Conservation (phyloP, 2,113 vertebrate genomes). For the Mesoclemmys tuberculata region DNA sequence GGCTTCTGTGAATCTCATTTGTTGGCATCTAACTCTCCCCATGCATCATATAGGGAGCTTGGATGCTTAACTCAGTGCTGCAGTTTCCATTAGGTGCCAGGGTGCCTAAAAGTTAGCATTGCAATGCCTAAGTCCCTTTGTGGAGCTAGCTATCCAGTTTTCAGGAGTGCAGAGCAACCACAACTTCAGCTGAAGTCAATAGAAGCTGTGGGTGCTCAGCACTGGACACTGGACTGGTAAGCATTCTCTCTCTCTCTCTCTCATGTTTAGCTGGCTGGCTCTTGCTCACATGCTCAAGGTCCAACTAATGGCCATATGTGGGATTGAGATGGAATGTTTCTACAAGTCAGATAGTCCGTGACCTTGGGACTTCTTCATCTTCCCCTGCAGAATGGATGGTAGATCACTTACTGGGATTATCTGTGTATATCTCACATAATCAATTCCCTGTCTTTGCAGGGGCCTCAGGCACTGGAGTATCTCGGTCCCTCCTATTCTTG, state of each 20-base stretch:
- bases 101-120: background rate
- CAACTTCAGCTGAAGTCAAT: background rate
- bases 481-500: background rate
- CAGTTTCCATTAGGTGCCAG: background rate
- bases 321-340: background rate
- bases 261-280: background rate
- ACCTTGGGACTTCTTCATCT: background rate
- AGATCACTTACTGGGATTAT: background rate
- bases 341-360: background rate
- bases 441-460: background rate
- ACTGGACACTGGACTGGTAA: background rate
- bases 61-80: no score
- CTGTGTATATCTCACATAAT: background rate
- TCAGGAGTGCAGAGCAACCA: background rate
- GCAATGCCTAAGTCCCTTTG: background rate
- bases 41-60: no score
- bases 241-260: background rate
- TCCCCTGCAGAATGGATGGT: background rate
- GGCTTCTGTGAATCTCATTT: no score
- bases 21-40: no score
- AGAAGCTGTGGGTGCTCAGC: background rate
- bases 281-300: background rate
- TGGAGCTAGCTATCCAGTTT: background rate
- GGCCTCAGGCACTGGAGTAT: background rate
- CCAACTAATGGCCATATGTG: background rate